phyloP scores from a whole-genome alignment of 2,888 invertebrate genomes.

The Gari tellinella region DNA sequence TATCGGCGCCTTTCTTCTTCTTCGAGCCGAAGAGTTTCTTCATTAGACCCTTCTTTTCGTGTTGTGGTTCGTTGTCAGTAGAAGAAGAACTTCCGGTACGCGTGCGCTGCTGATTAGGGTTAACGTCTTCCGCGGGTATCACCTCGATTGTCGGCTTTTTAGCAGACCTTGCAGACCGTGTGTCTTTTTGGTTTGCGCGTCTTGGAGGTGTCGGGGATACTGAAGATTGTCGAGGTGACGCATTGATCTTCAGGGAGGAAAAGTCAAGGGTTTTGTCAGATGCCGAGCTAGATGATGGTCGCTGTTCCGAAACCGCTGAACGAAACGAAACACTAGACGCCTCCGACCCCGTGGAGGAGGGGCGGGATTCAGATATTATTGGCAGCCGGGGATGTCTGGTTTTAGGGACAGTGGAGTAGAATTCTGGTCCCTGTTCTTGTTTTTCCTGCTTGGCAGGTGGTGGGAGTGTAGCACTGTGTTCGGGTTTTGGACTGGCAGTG shows the following conservation, averaged over 20 bases:
- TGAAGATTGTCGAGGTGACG: constrained; percentile 51
- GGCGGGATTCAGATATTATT: constrained; percentile 50
- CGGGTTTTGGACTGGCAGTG: constrained; percentile 25
- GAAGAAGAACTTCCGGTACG: constrained; percentile 59
- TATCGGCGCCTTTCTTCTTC: constrained; percentile 71
- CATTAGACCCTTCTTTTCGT: constrained; percentile 73
- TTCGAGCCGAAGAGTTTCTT: constrained; percentile 75
- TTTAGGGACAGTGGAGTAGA: constrained; percentile 54
- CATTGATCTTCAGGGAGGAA: constrained; percentile 59
- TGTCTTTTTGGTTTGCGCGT: constrained; percentile 23
- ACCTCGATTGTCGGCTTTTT: constrained; percentile 37
- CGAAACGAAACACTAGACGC: constrained; percentile 33
- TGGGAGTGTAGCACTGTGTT: constrained; percentile 31
- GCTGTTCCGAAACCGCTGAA: constrained; percentile 31
- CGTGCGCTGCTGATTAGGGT: constrained; percentile 22
- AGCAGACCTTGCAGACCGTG: constrained; percentile 8
- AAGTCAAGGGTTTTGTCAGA: constrained; percentile 58
- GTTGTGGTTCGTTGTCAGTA: constrained; percentile 62
- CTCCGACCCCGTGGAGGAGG: constrained; percentile 40
- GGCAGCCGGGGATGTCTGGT: constrained; percentile 51
- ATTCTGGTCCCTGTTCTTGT: constrained; percentile 36
- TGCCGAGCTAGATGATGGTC: constrained; percentile 45
- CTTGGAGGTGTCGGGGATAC: constrained; percentile 53
- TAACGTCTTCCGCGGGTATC: constrained; percentile 28
- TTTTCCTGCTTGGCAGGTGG: constrained; percentile 20